Conservation (phyloP, 2,797 vertebrate genomes). For the Chloroceryle inda region DNA sequence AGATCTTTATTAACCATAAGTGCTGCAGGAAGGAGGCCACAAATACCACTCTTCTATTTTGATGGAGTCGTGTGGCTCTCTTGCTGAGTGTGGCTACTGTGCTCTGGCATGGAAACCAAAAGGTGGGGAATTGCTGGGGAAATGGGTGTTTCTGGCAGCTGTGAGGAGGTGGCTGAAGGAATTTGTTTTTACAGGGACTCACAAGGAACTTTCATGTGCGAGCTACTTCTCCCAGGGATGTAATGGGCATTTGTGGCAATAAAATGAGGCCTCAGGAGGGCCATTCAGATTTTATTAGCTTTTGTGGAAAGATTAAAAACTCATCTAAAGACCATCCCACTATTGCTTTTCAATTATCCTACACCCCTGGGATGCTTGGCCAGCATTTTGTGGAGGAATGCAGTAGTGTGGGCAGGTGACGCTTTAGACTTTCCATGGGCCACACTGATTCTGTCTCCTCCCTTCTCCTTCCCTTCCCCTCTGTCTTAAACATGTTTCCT, state of each 20-base stretch:
- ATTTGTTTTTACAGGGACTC: constrained; percentile 30
- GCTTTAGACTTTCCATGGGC: background rate
- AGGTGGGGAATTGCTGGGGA: background rate
- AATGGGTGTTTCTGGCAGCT: constrained; percentile 5
- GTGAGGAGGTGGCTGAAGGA: background rate
- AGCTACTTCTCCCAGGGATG: constrained; percentile 39
- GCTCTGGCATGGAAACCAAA: background rate
- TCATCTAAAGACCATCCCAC: background rate
- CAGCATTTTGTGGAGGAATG: background rate
- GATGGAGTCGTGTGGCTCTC: background rate
- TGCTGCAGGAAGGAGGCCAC: background rate
- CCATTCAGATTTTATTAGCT: constrained; percentile 38
- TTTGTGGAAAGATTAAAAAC: constrained; percentile 54
- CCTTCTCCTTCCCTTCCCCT: background rate
- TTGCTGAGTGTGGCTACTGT: background rate
- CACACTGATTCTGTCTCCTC: background rate
- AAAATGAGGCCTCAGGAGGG: constrained; percentile 21
- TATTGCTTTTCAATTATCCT: constrained; percentile 1
- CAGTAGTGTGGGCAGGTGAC: background rate
- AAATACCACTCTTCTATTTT: background rate
- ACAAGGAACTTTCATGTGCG: background rate
- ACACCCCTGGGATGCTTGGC: background rate
- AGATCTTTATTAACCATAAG: background rate
- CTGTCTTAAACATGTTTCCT: background rate
- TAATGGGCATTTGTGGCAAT: constrained; percentile 33